These are phyloP conservation scores for Nasonia vitripennis DNA, from an alignment of 1,140 invertebrate species.

Conservation along the genomic window DNA sequence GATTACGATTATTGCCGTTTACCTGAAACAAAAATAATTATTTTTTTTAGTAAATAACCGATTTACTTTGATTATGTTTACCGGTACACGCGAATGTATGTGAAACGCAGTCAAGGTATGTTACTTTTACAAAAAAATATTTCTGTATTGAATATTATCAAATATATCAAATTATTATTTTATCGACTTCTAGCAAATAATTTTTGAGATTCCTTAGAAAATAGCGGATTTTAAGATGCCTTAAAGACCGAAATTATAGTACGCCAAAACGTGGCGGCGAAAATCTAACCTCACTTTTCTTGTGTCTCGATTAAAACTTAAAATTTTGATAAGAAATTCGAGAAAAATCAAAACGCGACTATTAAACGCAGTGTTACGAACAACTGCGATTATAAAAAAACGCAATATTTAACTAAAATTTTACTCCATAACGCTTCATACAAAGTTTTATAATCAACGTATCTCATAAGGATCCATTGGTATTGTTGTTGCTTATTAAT, in stretches of 20 bases:
- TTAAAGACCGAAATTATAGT: background rate
- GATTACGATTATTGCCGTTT: background rate
- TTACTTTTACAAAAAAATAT: slow-evolving; percentile 23
- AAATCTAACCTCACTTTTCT: slow-evolving; percentile 22
- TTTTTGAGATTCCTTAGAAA: background rate
- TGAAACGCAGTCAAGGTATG: background rate
- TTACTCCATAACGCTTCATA: slow-evolving; percentile 59
- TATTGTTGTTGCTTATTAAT: slow-evolving; percentile 63
- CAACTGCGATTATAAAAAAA: background rate
- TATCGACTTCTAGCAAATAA: background rate
- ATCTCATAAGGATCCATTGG: slow-evolving; percentile 74
- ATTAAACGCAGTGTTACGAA: background rate
- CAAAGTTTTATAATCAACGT: slow-evolving; percentile 63
- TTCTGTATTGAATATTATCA: background rate
- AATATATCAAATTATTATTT: background rate
- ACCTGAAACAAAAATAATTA: background rate
- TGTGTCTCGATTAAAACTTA: background rate
- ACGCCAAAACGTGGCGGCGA: background rate
- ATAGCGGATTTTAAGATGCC: background rate
- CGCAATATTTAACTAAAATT: background rate
- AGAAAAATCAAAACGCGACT: background rate
- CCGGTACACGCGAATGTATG: background rate
- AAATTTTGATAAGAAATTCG: too few relatives aligned
- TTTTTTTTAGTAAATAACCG: background rate
- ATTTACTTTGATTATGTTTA: background rate